Percentiles rank a stretch among this genome's conserved stretches.
Conservation (phyloP, 2,888 invertebrate species). For the Azorinus chamasolen region DNA sequence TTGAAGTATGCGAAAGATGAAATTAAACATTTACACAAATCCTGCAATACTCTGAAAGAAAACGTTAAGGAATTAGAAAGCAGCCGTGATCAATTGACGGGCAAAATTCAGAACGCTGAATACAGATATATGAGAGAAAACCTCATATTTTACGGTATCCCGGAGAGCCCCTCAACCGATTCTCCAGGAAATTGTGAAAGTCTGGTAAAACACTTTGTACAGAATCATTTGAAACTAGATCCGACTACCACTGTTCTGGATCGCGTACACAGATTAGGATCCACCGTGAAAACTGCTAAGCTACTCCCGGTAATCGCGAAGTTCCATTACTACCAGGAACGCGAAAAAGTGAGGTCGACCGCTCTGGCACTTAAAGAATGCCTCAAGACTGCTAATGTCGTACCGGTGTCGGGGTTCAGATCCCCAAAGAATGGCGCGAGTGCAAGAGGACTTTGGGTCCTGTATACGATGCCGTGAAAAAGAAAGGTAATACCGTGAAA, state of each 20-base stretch:
- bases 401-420: slow-evolving; percentile 32
- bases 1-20: slow-evolving; percentile 13
- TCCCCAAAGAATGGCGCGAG: slow-evolving; percentile 21
- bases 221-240: slow-evolving; percentile 3
- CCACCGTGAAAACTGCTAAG: neutral
- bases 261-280: slow-evolving; percentile 30
- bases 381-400: slow-evolving; percentile 7
- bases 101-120: slow-evolving; percentile 17
- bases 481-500: slow-evolving; percentile 5
- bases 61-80: neutral
- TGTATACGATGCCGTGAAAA: neutral
- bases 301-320: slow-evolving; percentile 20
- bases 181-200: slow-evolving; percentile 5
- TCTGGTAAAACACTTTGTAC: slow-evolving; percentile 18
- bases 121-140: slow-evolving; percentile 14
- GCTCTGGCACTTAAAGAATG: slow-evolving; percentile 4
- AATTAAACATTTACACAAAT: slow-evolving; percentile 15
- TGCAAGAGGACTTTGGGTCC: slow-evolving; percentile 2
- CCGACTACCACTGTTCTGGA: slow-evolving; percentile 10
- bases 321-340: slow-evolving; percentile 16
- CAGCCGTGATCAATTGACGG: neutral
- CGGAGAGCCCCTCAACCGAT: neutral
- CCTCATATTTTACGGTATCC: slow-evolving; percentile 19
- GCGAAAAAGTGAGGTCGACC: slow-evolving; percentile 9
- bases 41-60: slow-evolving; percentile 8